Evolutionary conservation across 2,888 invertebrate genomes (phyloP).

Genomic region (Amitus sp.): DNA sequence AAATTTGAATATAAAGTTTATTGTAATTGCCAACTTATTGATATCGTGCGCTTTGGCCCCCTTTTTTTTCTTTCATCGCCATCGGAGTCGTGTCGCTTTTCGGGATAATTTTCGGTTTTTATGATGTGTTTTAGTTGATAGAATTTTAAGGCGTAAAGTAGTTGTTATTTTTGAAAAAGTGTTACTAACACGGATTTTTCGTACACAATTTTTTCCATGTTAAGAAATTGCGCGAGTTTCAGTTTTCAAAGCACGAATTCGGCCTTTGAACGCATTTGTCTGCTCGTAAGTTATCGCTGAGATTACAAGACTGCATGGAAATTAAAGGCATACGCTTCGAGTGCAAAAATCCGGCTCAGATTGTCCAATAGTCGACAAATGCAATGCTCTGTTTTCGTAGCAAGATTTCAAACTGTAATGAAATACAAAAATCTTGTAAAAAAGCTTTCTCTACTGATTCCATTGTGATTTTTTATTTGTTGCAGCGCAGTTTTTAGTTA

Average conservation of each 20-base stretch:
- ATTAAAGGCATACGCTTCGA: neutral
- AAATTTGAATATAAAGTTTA: constrained; percentile 54
- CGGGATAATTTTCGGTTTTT: too few relatives aligned
- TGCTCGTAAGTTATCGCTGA: neutral
- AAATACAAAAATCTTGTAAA: constrained; percentile 8
- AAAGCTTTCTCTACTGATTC: neutral
- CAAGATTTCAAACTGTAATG: constrained; percentile 9
- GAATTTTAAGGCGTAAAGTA: too few relatives aligned
- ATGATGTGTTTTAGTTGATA: too few relatives aligned
- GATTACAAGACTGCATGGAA: constrained; percentile 7
- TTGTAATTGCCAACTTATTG: constrained; percentile 48
- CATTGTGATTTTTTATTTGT: too few relatives aligned
- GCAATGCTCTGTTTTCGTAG: constrained; percentile 1
- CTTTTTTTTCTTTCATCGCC: constrained; percentile 9
- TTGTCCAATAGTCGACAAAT: neutral
- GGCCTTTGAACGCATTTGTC: neutral
- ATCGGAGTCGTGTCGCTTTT: too few relatives aligned
- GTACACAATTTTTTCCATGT: too few relatives aligned
- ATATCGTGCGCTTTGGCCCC: constrained; percentile 34
- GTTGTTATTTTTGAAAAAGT: too few relatives aligned
- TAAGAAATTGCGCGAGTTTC: too few relatives aligned
- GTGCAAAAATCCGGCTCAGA: neutral
- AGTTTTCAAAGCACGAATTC: neutral
- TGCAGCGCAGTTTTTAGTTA: too few relatives aligned
- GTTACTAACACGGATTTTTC: too few relatives aligned